These are phyloP conservation scores for Spea multiplicata DNA, from an alignment of 2,113 vertebrate genomes.

Conservation along the genomic window DNA sequence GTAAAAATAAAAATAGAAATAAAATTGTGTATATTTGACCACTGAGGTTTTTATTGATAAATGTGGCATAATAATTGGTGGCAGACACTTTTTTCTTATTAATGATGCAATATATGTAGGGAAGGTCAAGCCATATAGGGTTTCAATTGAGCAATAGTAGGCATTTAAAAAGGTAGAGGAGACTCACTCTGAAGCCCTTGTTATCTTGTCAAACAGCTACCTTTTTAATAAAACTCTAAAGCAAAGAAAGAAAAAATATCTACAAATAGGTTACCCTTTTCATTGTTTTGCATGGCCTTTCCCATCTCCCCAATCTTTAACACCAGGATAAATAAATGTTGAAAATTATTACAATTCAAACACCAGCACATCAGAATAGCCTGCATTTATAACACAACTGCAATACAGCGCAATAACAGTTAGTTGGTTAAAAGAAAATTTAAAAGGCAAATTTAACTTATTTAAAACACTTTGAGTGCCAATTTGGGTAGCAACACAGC, in stretches of 20 bases:
- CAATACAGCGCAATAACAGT: constrained; percentile 51
- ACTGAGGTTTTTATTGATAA: constrained; percentile 14
- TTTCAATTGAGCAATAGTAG: constrained; percentile 56
- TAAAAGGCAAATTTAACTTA: constrained; percentile 51
- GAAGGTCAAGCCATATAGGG: constrained; percentile 39
- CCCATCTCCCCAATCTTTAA: background rate
- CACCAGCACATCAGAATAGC: constrained; percentile 64
- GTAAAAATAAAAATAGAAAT: constrained; percentile 22
- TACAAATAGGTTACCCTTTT: no score
- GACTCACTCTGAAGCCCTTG: constrained; percentile 67
- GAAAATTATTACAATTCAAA: constrained; percentile 63
- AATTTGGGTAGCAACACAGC: background rate
- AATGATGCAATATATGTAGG: constrained; percentile 7
- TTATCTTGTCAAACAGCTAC: constrained; percentile 56
- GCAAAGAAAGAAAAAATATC: constrained; percentile 42
- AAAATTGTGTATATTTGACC: background rate
- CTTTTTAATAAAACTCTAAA: background rate
- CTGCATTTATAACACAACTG: constrained; percentile 60
- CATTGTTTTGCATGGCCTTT: background rate
- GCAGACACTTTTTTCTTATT: background rate
- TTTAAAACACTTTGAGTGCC: constrained; percentile 56
- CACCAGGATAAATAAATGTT: constrained; percentile 46
- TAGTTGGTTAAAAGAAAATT: constrained; percentile 19
- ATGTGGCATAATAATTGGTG: constrained; percentile 1
- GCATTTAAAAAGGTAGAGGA: constrained; percentile 55